These are phyloP conservation scores for Cavia porcellus DNA, from an alignment of 2,113 vertebrate species.

Conservation along the genomic window DNA sequence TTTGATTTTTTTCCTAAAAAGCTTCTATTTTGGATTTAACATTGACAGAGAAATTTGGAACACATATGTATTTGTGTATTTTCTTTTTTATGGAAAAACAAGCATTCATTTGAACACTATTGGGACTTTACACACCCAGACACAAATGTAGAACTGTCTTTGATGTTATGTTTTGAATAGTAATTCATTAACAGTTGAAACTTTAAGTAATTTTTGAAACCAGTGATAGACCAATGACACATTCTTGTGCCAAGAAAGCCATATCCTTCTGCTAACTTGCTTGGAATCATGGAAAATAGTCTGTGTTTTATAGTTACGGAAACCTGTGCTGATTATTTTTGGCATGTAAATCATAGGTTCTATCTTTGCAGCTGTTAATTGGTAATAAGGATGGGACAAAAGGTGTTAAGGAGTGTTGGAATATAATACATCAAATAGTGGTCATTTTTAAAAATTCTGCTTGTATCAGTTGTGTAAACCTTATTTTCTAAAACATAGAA, in stretches of 20 bases:
- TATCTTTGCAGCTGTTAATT: conserved; percentile 68
- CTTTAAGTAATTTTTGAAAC: conserved; percentile 34
- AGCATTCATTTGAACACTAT: conserved; percentile 20
- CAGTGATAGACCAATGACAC: conserved; percentile 26
- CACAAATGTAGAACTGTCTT: neutral
- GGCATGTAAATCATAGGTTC: conserved; percentile 41
- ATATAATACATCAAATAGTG: conserved; percentile 40
- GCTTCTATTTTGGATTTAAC: neutral
- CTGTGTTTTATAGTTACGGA: conserved; percentile 56
- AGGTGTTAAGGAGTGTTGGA: neutral
- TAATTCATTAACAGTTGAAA: neutral
- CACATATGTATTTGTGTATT: neutral
- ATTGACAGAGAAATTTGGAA: neutral
- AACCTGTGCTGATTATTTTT: conserved; percentile 11
- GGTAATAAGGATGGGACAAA: neutral
- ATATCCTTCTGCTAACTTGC: conserved; percentile 31
- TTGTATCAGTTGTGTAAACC: neutral
- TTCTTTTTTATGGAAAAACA: conserved; percentile 9
- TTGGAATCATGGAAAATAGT: conserved; percentile 55
- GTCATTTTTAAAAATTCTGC: conserved; percentile 21
- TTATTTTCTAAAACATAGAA: neutral
- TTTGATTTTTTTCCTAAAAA: conserved; percentile 30
- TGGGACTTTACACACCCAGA: neutral
- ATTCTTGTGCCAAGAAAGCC: neutral
- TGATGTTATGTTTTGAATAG: neutral